Base-by-base conservation (phyloP, 2,888 invertebrate species). In the Phrixothrix hirtus region DNA sequence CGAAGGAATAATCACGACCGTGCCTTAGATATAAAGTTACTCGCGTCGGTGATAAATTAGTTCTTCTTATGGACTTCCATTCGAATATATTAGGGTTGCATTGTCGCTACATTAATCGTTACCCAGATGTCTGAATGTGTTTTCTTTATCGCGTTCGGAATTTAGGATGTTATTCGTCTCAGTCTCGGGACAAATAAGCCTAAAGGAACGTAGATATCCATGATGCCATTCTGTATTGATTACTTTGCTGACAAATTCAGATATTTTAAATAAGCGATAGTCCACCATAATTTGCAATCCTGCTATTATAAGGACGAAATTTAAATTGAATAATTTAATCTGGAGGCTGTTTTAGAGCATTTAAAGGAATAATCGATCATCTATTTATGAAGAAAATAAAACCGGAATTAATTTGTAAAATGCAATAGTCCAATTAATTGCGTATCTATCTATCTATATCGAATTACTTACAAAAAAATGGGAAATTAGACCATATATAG, bases 41-140 rank as follows among this genome's bases (percentile, higher is more conserved):
- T 51, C 36, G 47, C 32, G 26, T 39, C 29, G 25, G 68, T 63
- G 65, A 68, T 68, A 68, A 66, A 68, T 68, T 66, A 58, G 63
- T 59, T 56, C 60, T 61, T 60, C 58, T 55, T 56, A 56, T 53
- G 61, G 61, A 66, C 52, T 52, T 53, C 42, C 43, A 47, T 66
- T 61, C 59, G 68, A 68, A 68, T 68, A 67, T 66, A 68, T 66
- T 66, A 67, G 65, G 56, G 58, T 62, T 60, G 64, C 62, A 64
- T 66, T 67, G 67, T 66, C 65, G 67, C 64, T 66, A 65, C 66
- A 67, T 67, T 68, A 67, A 68, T 68, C 65, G 58, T 61, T 55
- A 57, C 62, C 62, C 63, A 62, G 59, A 62, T 61, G 63, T 64
- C 59, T 44, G 60, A 43, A 46, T 55, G 53, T 60, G 62, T 58